phyloP scores from a whole-genome alignment of 2,797 vertebrate genomes.

The Danio tinwini region DNA sequence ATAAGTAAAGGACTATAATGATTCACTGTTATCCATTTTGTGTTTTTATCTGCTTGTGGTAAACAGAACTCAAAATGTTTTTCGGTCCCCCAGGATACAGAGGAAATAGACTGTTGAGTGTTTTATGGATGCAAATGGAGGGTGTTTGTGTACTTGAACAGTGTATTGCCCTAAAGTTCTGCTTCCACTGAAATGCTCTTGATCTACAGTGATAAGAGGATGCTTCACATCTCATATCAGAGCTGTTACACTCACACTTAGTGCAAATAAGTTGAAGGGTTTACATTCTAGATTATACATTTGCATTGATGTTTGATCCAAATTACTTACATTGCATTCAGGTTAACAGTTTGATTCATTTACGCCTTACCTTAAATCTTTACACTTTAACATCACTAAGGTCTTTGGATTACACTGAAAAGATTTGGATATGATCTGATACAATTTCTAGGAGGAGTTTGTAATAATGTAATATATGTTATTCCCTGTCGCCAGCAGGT shows the following conservation, averaged over 20 bases:
- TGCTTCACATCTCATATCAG: not conserved
- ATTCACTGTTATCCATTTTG: not conserved
- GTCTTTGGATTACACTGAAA: too few species aligned
- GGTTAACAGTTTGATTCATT: not conserved
- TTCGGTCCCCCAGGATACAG: not conserved
- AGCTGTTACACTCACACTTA: not conserved
- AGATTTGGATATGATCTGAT: too few species aligned
- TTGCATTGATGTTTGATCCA: not conserved
- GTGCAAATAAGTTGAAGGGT: not conserved
- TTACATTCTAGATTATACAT: not conserved
- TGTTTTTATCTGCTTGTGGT: not conserved
- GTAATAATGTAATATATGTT: too few species aligned
- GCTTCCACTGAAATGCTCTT: slow-evolving; percentile 14
- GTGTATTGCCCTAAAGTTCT: slow-evolving; percentile 13
- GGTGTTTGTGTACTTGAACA: slow-evolving; percentile 6
- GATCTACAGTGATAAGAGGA: slow-evolving; percentile 9
- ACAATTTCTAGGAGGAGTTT: too few species aligned
- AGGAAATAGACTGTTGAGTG: slow-evolving; percentile 31
- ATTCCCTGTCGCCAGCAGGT: too few species aligned
- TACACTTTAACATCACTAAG: too few species aligned
- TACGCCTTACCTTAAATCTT: not conserved
- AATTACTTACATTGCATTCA: not conserved
- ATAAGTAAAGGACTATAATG: not conserved
- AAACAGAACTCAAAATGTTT: slow-evolving; percentile 29
- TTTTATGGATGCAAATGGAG: slow-evolving; percentile 30